Evolutionary conservation across 2,888 invertebrate genomes (phyloP).

Genomic region (Parapristionchus giblindavisi): DNA sequence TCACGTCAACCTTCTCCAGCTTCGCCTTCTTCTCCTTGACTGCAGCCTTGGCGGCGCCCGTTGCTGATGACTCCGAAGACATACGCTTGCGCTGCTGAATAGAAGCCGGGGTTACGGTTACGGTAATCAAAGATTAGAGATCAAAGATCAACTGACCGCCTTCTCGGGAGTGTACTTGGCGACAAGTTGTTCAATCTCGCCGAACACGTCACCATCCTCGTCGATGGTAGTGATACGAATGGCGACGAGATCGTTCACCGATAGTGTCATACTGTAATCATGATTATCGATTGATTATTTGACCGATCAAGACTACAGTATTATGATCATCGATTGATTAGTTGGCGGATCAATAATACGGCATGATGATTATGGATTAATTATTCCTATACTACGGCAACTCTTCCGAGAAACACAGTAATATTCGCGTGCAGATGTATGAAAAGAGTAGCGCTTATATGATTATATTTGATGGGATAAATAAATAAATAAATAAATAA

Average conservation of each 20-base stretch:
- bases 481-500: no score
- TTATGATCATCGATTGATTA: not conserved
- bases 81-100: not conserved
- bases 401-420: not conserved
- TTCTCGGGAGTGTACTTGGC: not conserved
- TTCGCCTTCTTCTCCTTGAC: constrained; percentile 28
- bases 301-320: not conserved
- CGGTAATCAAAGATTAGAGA: no score
- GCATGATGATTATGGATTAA: not conserved
- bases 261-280: no score
- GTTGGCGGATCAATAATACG: not conserved
- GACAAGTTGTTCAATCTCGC: not conserved
- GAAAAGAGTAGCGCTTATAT: no score
- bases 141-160: no score
- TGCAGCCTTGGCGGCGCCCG: not conserved
- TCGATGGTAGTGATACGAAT: not conserved
- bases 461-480: no score
- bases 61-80: constrained; percentile 7
- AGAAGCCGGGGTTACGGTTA: no score
- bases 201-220: constrained; percentile 7
- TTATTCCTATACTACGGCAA: no score
- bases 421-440: no score
- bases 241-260: constrained; percentile 23
- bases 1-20: constrained; percentile 20
- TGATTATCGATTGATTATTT: not conserved